phyloP scores from a whole-genome alignment of 2,113 vertebrate species.

The Rallus limicola region DNA sequence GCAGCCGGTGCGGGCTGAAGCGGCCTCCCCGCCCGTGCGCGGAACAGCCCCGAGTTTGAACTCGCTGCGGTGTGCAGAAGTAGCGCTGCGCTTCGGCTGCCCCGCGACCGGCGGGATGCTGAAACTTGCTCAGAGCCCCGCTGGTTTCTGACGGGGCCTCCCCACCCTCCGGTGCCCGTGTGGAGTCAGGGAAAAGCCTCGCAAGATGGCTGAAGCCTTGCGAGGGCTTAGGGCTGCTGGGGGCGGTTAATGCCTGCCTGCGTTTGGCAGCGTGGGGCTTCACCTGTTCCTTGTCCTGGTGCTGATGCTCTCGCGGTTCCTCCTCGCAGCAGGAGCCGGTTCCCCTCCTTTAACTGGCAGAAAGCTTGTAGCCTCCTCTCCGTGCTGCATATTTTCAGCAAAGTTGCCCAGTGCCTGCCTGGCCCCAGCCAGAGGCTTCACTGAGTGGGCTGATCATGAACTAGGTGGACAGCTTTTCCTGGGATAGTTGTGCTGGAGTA shows the following conservation, averaged over 20 bases:
- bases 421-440: background rate
- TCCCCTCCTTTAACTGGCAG: accelerated
- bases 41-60: background rate
- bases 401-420: background rate
- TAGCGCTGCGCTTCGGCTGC: no score
- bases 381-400: accelerated
- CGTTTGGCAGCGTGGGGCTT: background rate
- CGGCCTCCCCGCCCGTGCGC: background rate
- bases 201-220: background rate
- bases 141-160: accelerated
- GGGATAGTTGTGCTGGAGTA: accelerated
- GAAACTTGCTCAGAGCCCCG: background rate
- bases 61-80: accelerated
- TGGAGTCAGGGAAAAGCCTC: background rate
- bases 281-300: background rate
- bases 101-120: no score
- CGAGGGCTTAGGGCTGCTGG: accelerated
- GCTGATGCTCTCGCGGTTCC: accelerated
- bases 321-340: background rate
- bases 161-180: accelerated
- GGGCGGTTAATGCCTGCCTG: accelerated
- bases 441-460: accelerated
- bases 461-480: background rate
- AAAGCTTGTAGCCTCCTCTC: background rate
- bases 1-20: background rate